Evolutionary conservation across 2,888 invertebrate species (phyloP), one percentile per base, ranked within the genome.

Genomic region (Diachrysia chrysitis): DNA sequence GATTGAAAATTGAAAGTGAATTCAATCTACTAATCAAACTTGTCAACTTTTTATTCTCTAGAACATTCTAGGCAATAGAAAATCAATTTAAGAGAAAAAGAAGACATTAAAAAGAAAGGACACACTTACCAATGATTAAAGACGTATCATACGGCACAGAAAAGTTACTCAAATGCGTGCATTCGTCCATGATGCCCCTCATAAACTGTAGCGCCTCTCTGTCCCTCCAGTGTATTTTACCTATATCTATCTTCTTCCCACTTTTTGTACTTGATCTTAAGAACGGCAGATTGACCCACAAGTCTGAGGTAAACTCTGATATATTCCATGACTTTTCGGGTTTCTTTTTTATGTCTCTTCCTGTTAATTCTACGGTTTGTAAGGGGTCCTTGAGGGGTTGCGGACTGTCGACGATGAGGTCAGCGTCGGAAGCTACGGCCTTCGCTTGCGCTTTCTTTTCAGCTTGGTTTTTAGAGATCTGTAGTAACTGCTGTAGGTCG

Each of bases 151-250:
- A 97, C 0, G 98, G 98, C 17, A 97, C 95, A 2, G 98, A 97
- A 88, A 99, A 99, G 92, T 99, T 99, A 78, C 97, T 98, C 51
- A 99, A 95, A 93, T 99, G 99, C 0, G 99, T 99, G 89, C 99
- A 99, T 91, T 99, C 99, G 88, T 99, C 99, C 99, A 99, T 99
- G 80, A 99, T 97, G 0, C 99, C 99, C 58, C 98, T 96, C 99
- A 99, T 99, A 88, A 99, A 99, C 93, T 98, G 98, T 63, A 98
- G 83, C 0, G 98, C 98, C 91, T 98, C 98, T 81, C 96, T 96
- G 88, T 97, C 97, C 78, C 97, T 96, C 96, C 96, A 97, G 80
- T 97, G 97, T 63, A 96, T 96, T 87, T 96, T 96, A 62, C 91
- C 94, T 83, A 96, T 96, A 81, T 96, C 95, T 88, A 96, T 96